A percentile compares a stretch with the other conserved stretches of the same genome.
phyloP scores from a whole-genome alignment of 1,140 invertebrate species.

The Drosophila tani region DNA sequence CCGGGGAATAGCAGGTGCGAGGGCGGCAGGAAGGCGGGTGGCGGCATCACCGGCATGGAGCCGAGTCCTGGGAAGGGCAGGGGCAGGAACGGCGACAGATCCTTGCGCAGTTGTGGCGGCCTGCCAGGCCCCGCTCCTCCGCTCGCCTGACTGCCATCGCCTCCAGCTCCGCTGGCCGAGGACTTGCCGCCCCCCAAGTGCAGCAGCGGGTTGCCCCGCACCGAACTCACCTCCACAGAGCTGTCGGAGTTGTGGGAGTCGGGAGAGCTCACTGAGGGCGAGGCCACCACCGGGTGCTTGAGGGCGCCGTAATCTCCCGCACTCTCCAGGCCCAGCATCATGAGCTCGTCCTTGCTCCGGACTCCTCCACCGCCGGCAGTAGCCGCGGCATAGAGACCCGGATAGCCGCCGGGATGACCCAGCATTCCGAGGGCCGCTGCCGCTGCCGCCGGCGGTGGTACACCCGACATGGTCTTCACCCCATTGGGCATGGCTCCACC shows the following conservation, averaged over 20 bases:
- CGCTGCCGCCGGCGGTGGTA: constrained; percentile 79
- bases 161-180: constrained; percentile 38
- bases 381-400: constrained; percentile 83
- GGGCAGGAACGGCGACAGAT: constrained; percentile 86
- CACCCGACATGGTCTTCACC: constrained; percentile 56
- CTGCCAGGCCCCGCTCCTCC: constrained; percentile 78
- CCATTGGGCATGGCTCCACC: constrained; percentile 53
- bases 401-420: constrained; percentile 85
- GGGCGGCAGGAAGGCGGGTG: constrained; percentile 88
- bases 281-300: constrained; percentile 85
- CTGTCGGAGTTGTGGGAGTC: constrained; percentile 92
- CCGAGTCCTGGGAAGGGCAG: constrained; percentile 87
- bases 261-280: constrained; percentile 90
- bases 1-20: constrained; percentile 88
- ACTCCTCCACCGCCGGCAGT: constrained; percentile 50
- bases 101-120: constrained; percentile 86
- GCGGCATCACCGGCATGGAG: constrained; percentile 88
- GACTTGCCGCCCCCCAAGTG: constrained; percentile 54
- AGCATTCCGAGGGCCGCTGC: constrained; percentile 81
- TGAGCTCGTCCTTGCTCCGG: constrained; percentile 88
- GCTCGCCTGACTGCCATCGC: constrained; percentile 59
- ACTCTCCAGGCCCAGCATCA: constrained; percentile 88
- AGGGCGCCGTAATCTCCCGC: constrained; percentile 84
- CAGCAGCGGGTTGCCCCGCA: constrained; percentile 83
- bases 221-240: constrained; percentile 87